A percentile compares a stretch with the other conserved stretches of the same genome.
Evolutionary conservation across 2,888 invertebrate genomes (phyloP).

Genomic region (Conus canariensis): DNA sequence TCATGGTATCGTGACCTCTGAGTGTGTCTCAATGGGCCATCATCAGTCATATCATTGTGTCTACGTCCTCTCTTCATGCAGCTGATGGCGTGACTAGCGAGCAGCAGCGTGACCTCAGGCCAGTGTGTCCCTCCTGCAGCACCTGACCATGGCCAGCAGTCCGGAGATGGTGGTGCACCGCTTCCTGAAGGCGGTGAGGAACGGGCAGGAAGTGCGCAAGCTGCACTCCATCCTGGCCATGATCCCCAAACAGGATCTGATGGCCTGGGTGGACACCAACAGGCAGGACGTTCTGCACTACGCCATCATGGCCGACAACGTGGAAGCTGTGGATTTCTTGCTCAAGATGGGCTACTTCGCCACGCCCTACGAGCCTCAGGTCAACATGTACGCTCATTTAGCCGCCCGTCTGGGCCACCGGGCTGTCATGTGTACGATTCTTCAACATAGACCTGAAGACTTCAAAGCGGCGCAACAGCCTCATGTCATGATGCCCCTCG

Average conservation of each 20-base stretch:
- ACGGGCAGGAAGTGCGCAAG: slow-evolving; percentile 34
- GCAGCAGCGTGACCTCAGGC: not conserved
- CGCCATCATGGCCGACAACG: slow-evolving; percentile 65
- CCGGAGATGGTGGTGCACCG: not conserved
- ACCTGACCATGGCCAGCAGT: not conserved
- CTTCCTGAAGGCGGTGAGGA: slow-evolving; percentile 43
- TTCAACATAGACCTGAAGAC: slow-evolving; percentile 65
- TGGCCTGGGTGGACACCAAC: slow-evolving; percentile 63
- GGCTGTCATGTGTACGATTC: slow-evolving; percentile 59
- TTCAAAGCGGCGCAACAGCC: slow-evolving; percentile 36
- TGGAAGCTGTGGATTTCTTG: slow-evolving; percentile 64
- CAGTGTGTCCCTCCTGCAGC: not conserved
- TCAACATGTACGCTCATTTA: slow-evolving; percentile 68
- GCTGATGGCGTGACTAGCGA: not conserved
- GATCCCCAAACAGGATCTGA: slow-evolving; percentile 56
- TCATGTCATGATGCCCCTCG: slow-evolving; percentile 7
- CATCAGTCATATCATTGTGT: too few relatives aligned
- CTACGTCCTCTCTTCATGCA: not conserved
- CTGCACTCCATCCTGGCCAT: slow-evolving; percentile 51
- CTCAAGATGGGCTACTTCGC: slow-evolving; percentile 61
- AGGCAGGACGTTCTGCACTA: slow-evolving; percentile 69
- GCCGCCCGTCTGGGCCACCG: slow-evolving; percentile 66
- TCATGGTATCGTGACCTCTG: too few relatives aligned
- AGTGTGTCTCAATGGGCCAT: too few relatives aligned
- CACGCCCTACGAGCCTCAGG: slow-evolving; percentile 58